Evolutionary conservation across 1,140 invertebrate species (phyloP), one percentile per base, ranked within the genome.

Genomic region (Thaumetopoea pityocampa): DNA sequence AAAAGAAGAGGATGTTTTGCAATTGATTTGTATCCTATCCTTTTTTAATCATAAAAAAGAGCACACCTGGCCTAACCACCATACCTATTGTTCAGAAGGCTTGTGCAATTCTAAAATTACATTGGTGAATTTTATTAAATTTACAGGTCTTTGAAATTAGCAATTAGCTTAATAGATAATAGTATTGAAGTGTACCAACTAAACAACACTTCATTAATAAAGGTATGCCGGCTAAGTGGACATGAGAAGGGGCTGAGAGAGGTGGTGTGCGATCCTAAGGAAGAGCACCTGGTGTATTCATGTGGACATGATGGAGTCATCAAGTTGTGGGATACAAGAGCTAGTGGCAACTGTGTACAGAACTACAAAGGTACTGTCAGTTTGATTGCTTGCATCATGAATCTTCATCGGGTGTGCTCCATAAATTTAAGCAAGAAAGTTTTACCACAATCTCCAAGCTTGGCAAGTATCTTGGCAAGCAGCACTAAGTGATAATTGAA

Each of bases 291-390:
- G 24, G 52, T 93, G 14, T 92, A 90, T 55, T 86, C 87, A 2
- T 85, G 86, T 1, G 89, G 85, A 4, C 69, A 76, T 14, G 87
- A 92, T 73, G 90, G 90, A 12, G 64, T 72, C 10, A 83, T 92
- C 5, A 90, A 87, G 51, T 59, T 90, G 23, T 92, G 88, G 87
- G 92, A 93, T 73, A 76, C 89, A n/a, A 68, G 92, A 67, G 72
- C 81, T 0, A 85, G 84, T 43, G 86, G 85, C 12, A 85, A 85
- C 64, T 71, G 80, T 66, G 68, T 86, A 34, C 79, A 86, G 50
- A 82, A 87, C 53, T 90, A 87, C 55, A 87, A 87, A 87, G 90
- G 89, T 90, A 72, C n/a, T n/a, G n/a, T n/a, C n/a, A n/a, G n/a
- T n/a, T n/a, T n/a, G n/a, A n/a, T n/a, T n/a, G n/a, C n/a, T n/a